Evolutionary conservation across 35 echinoderm and acorn worm genomes (phyloP).

Genomic region (Heliocidaris erythrogramma): DNA sequence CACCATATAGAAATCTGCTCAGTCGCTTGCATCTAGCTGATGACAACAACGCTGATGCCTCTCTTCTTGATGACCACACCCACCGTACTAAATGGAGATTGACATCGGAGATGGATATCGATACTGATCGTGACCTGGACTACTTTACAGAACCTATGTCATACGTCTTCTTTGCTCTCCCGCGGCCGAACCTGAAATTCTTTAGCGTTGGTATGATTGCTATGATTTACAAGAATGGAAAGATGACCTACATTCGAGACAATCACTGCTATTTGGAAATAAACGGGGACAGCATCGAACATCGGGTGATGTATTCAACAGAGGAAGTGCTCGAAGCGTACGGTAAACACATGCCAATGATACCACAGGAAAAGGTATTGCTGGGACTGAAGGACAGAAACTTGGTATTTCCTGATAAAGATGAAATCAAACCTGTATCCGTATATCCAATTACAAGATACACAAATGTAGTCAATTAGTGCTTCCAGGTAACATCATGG

Average conservation of each 20-base stretch:
- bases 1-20: neutral
- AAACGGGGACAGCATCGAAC: neutral
- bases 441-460: too few species aligned
- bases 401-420: too few species aligned
- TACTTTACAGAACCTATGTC: neutral
- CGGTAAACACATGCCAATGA: neutral
- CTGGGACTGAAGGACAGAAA: too few species aligned
- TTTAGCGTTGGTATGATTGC: neutral
- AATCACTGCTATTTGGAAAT: neutral
- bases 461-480: too few species aligned
- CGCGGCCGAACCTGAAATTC: neutral
- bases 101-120: neutral
- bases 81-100: neutral
- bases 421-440: too few species aligned
- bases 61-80: neutral
- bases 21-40: neutral
- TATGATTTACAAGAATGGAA: neutral
- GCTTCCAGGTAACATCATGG: too few species aligned
- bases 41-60: too few species aligned
- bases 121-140: neutral
- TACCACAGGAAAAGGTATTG: neutral
- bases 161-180: neutral
- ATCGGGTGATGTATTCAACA: neutral
- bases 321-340: neutral
- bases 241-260: neutral